Conservation (phyloP, 2,888 invertebrate genomes). For the Chaetoderma sp. region DNA sequence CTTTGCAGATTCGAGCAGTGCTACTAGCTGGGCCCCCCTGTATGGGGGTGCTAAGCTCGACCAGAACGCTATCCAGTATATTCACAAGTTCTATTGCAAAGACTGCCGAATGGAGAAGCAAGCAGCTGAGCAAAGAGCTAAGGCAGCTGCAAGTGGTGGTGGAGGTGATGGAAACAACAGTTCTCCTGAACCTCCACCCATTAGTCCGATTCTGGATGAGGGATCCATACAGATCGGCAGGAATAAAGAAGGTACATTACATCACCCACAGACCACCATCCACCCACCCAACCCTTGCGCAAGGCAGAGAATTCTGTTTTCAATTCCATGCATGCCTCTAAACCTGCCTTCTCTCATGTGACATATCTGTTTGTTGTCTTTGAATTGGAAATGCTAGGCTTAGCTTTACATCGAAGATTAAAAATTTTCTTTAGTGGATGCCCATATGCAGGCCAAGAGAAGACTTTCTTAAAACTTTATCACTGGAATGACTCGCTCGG, state of each 20-base stretch:
- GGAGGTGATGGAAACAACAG: conserved; percentile 2
- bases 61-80: conserved; percentile 59
- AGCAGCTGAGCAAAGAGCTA: conserved; percentile 44
- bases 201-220: conserved; percentile 85
- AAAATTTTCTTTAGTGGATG: no score
- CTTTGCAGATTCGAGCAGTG: conserved; percentile 53
- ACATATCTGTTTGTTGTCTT: no score
- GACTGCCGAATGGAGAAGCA: conserved; percentile 62
- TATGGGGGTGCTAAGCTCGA: conserved; percentile 53
- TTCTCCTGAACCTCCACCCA: conserved; percentile 33
- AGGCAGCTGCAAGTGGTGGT: conserved; percentile 31
- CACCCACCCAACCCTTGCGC: not conserved
- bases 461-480: no score
- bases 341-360: not conserved
- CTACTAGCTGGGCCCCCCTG: conserved; percentile 56
- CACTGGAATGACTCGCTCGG: no score
- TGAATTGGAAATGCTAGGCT: no score
- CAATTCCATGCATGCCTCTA: not conserved
- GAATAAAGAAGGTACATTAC: conserved; percentile 95
- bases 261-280: not conserved
- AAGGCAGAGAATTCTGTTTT: not conserved
- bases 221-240: conserved; percentile 95
- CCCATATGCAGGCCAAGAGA: no score
- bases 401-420: no score
- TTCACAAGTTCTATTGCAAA: conserved; percentile 63